phyloP scores from a whole-genome alignment of 2,797 vertebrate genomes.

The Macroramphosus scolopax region DNA sequence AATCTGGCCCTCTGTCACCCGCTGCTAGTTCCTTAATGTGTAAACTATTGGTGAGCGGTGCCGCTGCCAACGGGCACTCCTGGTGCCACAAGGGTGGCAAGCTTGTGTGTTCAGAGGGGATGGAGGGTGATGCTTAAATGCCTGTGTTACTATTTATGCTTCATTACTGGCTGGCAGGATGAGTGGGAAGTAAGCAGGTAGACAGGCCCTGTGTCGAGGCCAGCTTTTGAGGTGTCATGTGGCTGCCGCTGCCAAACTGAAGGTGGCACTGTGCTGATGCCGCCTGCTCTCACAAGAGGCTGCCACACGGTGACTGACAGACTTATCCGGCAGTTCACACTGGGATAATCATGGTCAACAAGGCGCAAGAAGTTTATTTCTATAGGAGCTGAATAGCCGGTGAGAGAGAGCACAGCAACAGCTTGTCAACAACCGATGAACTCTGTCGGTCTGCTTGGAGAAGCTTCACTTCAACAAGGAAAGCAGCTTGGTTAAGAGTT shows the following conservation, averaged over 20 bases:
- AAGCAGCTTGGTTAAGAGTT: no score
- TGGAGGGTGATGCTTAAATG: conserved; percentile 47
- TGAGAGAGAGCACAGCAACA: neutral
- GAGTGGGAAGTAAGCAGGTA: conserved; percentile 41
- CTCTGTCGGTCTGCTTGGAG: no score
- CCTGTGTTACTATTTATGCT: conserved; percentile 40
- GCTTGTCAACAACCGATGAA: no score
- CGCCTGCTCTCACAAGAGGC: conserved; percentile 36
- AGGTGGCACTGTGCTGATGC: conserved; percentile 58
- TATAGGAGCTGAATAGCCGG: conserved; percentile 18
- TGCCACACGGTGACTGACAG: conserved; percentile 31
- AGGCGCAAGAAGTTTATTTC: conserved; percentile 39
- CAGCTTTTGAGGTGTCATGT: conserved; percentile 51
- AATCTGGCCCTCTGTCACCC: conserved; percentile 77
- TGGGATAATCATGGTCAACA: conserved; percentile 41
- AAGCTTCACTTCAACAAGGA: no score
- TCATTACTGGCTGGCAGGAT: conserved; percentile 43
- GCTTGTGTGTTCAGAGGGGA: no score
- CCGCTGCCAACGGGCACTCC: conserved; percentile 45
- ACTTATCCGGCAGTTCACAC: conserved; percentile 40
- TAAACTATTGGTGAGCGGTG: conserved; percentile 66
- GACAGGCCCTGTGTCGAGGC: conserved; percentile 41
- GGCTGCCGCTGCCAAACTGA: conserved; percentile 55
- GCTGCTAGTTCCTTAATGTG: conserved; percentile 77
- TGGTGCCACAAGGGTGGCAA: conserved; percentile 38